These are phyloP conservation scores for Pogonomyrmex californicus DNA, from an alignment of 1,140 invertebrate species.

Conservation along the genomic window DNA sequence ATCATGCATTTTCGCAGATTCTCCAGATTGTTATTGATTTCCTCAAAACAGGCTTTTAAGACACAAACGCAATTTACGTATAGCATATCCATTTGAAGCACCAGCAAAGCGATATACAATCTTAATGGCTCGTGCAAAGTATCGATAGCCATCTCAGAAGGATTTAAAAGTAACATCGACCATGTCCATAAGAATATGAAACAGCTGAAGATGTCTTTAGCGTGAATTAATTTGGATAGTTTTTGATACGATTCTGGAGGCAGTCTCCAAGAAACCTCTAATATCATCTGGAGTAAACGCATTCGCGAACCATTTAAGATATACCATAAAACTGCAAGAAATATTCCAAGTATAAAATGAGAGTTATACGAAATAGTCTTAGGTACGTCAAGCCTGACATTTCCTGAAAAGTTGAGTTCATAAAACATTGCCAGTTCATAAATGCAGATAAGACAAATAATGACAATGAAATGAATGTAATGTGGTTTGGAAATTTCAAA, in stretches of 20 bases:
- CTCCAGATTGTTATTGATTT: not conserved
- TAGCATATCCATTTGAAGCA: constrained; percentile 13
- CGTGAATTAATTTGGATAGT: not conserved
- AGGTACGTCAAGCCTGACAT: not conserved
- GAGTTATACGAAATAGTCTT: not conserved
- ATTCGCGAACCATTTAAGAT: not conserved
- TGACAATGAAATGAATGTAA: not conserved
- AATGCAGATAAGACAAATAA: not conserved
- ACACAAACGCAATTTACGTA: constrained; percentile 1
- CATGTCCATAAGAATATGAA: not conserved
- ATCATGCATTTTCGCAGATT: not conserved
- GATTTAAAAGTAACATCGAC: not conserved
- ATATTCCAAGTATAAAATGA: not conserved
- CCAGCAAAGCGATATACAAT: not conserved
- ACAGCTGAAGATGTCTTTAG: not conserved
- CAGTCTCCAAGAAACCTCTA: not conserved
- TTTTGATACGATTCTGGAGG: not conserved
- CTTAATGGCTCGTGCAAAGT: not conserved
- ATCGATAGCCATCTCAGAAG: not conserved
- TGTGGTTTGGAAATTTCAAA: not conserved
- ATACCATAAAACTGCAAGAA: not conserved
- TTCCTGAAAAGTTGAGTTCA: not conserved
- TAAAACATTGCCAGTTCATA: not conserved
- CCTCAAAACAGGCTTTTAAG: not conserved
- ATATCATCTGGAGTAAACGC: not conserved